Base-by-base conservation (phyloP, 2,113 vertebrate species). In the Sigmodon hispidus region DNA sequence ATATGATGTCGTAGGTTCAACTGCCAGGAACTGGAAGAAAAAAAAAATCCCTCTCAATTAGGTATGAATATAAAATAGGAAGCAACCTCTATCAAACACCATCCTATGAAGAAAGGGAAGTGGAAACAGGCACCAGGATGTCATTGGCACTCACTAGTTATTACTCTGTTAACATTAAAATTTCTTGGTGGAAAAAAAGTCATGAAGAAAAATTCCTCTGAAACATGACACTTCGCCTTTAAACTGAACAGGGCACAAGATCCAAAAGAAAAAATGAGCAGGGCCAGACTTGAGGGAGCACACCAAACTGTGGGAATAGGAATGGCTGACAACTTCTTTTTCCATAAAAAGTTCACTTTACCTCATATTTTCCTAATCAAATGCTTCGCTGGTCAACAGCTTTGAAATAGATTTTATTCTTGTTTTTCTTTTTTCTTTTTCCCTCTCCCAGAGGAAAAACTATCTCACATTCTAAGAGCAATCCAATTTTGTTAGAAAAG, bases 321-420 rank as follows among this genome's bases (percentile, higher is more conserved):
- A 7, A 10, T 45, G 45, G 45, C 91, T 80, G 9, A 73, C 34
- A 3, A 29, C 15, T 55, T 21, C 22, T 70, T 73, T 45, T 45
- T 7, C 40, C 72, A 61, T 24, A 73, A 69, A 55, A 57, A 94
- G 21, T 6, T 79, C 0, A 40, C 31, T 52, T 91, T n/a, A 40
- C 70, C 76, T 79, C 80, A 1, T 26, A 57, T 21, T 83, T 93
- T 85, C 76, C 24, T 96, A 85, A 89, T 77, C 50, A 94, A 87
- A 94, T 80, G 76, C 45, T 94, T 91, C 48, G 31, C 29, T 76
- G 70, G 91, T 57, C 52, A 80, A 63, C 9, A 80, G 65, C 40
- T 67, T 57, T 36, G n/a, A 75, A 94, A 84, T n/a, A 1, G 55
- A 73, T 69, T 94, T 76, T 63, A 69, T 24, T 73, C 72, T 61